Evolutionary conservation across 1,140 invertebrate species (phyloP).

Genomic region (Drosophila takahashii): DNA sequence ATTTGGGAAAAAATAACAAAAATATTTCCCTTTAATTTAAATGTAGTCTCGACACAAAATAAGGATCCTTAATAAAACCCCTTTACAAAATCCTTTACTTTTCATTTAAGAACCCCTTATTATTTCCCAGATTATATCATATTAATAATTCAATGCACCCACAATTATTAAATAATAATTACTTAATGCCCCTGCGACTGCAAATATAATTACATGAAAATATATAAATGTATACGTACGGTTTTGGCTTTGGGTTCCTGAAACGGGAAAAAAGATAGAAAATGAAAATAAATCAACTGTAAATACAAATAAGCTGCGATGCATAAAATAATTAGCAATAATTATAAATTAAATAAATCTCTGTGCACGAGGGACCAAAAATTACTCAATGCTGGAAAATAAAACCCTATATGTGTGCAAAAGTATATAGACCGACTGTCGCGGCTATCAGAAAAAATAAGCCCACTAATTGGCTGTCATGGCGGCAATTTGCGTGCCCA

Average conservation of each 20-base stretch:
- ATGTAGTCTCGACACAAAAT: no score
- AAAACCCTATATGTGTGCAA: slow-evolving; percentile 28
- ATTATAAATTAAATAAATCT: slow-evolving; percentile 42
- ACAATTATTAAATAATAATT: slow-evolving; percentile 22
- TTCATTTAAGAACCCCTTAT: neutral
- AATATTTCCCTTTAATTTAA: no score
- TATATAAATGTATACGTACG: slow-evolving; percentile 71
- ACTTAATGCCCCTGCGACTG: slow-evolving; percentile 3
- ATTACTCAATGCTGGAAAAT: slow-evolving; percentile 32
- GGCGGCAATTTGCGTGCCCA: slow-evolving; percentile 46
- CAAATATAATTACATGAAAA: slow-evolving; percentile 25
- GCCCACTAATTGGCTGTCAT: slow-evolving; percentile 59
- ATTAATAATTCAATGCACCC: neutral
- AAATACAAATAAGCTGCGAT: slow-evolving; percentile 40
- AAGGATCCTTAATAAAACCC: neutral
- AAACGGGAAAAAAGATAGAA: slow-evolving; percentile 37
- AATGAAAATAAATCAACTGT: slow-evolving; percentile 54
- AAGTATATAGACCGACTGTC: slow-evolving; percentile 14
- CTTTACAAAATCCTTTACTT: neutral
- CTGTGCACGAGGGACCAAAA: slow-evolving; percentile 16
- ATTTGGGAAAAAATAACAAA: neutral
- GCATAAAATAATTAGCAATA: slow-evolving; percentile 40
- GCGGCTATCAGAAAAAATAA: slow-evolving; percentile 34
- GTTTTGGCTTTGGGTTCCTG: slow-evolving; percentile 83
- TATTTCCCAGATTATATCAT: slow-evolving; percentile 10